Percentiles rank a stretch among this genome's conserved stretches.
These are phyloP conservation scores for Siniperca undulata DNA, from an alignment of 2,797 vertebrate genomes.

Conservation along the genomic window DNA sequence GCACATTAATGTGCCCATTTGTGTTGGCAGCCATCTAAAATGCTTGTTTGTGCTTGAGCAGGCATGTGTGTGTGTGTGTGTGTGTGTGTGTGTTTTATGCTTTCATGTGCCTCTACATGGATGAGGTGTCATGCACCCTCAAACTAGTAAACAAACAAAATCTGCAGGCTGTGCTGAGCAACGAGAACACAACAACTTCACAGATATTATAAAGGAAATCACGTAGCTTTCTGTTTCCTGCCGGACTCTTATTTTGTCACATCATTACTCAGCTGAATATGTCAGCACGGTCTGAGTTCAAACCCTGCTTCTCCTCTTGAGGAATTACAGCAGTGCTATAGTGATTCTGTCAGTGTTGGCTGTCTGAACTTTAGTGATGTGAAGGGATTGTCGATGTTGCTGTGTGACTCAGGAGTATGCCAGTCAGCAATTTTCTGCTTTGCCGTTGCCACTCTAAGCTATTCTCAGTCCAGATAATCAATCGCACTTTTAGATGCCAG, in stretches of 20 bases:
- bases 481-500: slow-evolving; percentile 22
- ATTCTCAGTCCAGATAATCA: slow-evolving; percentile 29
- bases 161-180: slow-evolving; percentile 9
- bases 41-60: neutral
- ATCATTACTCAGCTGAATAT: slow-evolving; percentile 41
- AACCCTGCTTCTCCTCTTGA: slow-evolving; percentile 1
- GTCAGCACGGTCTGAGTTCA: neutral
- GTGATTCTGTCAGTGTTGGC: slow-evolving; percentile 1
- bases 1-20: neutral
- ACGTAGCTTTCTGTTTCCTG: neutral
- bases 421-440: slow-evolving; percentile 40
- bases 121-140: neutral
- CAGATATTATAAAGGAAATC: neutral
- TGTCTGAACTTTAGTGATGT: slow-evolving; percentile 21
- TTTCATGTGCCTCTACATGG: neutral
- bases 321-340: slow-evolving; percentile 21
- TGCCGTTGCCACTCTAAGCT: slow-evolving; percentile 15
- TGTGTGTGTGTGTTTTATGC: slow-evolving; percentile 3
- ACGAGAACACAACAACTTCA: neutral
- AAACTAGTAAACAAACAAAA: slow-evolving; percentile 32
- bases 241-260: slow-evolving; percentile 7
- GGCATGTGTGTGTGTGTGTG: neutral
- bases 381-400: slow-evolving; percentile 28
- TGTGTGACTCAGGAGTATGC: slow-evolving; percentile 5
- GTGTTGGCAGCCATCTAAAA: neutral